A percentile compares a stretch with the other conserved stretches of the same genome.
phyloP scores from a whole-genome alignment of 1,140 invertebrate species.

The Cataglyphis hispanica region DNA sequence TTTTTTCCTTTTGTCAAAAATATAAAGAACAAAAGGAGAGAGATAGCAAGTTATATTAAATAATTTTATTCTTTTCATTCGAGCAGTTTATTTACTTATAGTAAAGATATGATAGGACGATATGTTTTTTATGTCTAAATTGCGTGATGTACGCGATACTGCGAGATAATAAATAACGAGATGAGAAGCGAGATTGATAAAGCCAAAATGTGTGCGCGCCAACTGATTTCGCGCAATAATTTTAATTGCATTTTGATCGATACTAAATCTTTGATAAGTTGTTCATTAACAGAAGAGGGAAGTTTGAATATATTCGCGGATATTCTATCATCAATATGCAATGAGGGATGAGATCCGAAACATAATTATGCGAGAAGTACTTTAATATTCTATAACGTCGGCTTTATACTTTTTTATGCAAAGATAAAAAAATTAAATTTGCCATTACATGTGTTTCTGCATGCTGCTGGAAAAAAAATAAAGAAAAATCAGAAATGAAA shows the following conservation, averaged over 20 bases:
- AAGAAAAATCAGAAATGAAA: not conserved
- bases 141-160: too few relatives aligned
- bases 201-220: conserved; percentile 29
- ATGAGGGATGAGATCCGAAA: not conserved
- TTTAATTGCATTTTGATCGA: conserved; percentile 79
- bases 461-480: not conserved
- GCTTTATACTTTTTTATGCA: not conserved
- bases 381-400: not conserved
- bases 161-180: conserved; percentile 53
- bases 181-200: conserved; percentile 64
- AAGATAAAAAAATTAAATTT: not conserved
- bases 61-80: too few relatives aligned
- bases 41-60: too few relatives aligned
- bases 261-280: conserved; percentile 18
- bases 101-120: too few relatives aligned
- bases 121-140: too few relatives aligned
- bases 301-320: not conserved
- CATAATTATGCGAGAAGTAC: not conserved
- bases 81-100: too few relatives aligned
- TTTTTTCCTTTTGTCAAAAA: too few relatives aligned
- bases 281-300: conserved; percentile 20
- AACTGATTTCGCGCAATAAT: conserved; percentile 80
- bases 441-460: not conserved
- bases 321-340: conserved; percentile 13
- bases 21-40: too few relatives aligned